phyloP scores from a whole-genome alignment of 2,888 invertebrate genomes.

The Microplitis manilae region DNA sequence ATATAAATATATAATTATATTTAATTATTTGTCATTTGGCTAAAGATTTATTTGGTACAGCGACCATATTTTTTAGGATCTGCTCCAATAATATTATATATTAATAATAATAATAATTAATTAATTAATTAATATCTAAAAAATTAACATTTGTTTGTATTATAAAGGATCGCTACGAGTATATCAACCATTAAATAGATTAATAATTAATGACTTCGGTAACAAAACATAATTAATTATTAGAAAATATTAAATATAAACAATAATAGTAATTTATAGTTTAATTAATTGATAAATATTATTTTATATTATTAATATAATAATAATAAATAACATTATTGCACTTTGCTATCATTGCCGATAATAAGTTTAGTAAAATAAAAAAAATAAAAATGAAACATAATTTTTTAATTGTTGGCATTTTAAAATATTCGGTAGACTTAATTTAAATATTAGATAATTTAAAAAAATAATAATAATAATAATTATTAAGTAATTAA shows the following conservation, averaged over 20 bases:
- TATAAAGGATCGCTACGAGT: constrained; percentile 37
- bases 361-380: constrained; percentile 26
- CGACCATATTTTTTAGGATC: constrained; percentile 25
- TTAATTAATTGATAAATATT: constrained; percentile 14
- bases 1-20: not conserved
- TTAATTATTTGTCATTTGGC: constrained; percentile 2
- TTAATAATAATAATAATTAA: not conserved
- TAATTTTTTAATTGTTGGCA: constrained; percentile 38
- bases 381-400: constrained; percentile 8
- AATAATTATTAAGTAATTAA: not conserved
- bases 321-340: constrained; percentile 34
- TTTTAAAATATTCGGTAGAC: constrained; percentile 1
- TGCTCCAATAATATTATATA: constrained; percentile 31
- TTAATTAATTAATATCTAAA: not conserved
- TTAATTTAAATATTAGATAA: not conserved
- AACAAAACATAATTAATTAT: constrained; percentile 13
- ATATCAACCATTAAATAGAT: constrained; percentile 15
- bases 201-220: constrained; percentile 15
- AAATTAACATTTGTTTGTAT: constrained; percentile 41
- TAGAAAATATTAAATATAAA: constrained; percentile 1
- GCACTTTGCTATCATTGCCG: constrained; percentile 41
- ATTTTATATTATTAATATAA: constrained; percentile 35
- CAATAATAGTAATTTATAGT: constrained; percentile 15
- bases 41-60: constrained; percentile 10
- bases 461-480: too few relatives aligned